These are phyloP conservation scores for Cryptomyrus ogoouensis DNA, from an alignment of 2,113 vertebrate species.

Conservation along the genomic window DNA sequence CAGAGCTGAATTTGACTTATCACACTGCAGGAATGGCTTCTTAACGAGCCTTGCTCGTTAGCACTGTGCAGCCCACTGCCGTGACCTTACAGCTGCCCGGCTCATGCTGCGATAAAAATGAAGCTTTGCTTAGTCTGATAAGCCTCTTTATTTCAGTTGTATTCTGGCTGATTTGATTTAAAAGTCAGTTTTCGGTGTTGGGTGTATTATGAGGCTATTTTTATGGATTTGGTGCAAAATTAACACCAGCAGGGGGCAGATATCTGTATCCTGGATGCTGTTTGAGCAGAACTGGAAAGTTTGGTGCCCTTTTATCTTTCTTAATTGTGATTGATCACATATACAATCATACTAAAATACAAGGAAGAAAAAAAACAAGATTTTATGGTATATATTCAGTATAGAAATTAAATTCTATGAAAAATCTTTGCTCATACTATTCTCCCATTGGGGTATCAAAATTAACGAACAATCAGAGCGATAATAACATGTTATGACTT, in stretches of 20 bases:
- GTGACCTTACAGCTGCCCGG: not conserved
- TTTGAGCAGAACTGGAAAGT: not conserved
- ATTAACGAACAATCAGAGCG: not conserved
- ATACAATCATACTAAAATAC: not conserved
- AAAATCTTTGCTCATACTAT: not conserved
- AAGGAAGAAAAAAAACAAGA: not conserved
- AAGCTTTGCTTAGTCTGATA: not conserved
- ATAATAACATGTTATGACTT: not conserved
- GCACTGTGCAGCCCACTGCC: not conserved
- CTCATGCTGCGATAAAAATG: not conserved
- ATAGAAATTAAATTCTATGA: not conserved
- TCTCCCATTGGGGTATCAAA: not conserved
- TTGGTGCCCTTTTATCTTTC: not conserved
- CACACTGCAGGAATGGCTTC: constrained; percentile 26
- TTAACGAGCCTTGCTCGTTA: not conserved
- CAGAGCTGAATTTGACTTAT: constrained; percentile 29
- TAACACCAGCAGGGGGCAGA: not conserved
- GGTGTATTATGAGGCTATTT: not conserved
- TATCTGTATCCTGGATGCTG: not conserved
- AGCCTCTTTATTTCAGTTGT: not conserved
- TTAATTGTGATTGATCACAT: not conserved
- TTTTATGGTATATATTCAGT: not conserved
- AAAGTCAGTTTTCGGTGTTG: not conserved
- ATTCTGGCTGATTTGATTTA: not conserved
- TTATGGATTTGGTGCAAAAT: not conserved